Base-by-base conservation (phyloP, 35 echinoderm and acorn worm species). In the Patiria miniata region DNA sequence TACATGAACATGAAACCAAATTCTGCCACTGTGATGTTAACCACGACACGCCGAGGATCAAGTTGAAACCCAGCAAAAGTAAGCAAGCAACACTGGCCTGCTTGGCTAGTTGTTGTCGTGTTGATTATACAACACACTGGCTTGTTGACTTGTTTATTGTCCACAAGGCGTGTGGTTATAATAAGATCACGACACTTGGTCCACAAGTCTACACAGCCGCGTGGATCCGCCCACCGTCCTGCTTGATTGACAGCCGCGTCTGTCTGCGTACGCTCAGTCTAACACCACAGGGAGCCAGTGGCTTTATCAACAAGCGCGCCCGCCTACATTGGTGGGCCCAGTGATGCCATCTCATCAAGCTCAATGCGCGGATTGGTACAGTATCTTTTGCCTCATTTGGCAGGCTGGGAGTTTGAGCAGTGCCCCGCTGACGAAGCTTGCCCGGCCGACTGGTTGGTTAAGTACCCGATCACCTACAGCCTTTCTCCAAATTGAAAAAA, bases 231-330 rank as follows among this genome's bases (percentile, higher is more conserved):
- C 82, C 39, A 58, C 54, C n/a, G 34, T 59, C 29, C 14, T 19
- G 5, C 34, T 5, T 51, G 78, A 80, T 80, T 39, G 42, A 84
- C 53, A 84, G 14, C 34, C 19, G 29, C 6, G 8, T 52, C 40
- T 83, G 29, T 37, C 10, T 33, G 21, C 33, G 57, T 44, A 42
- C 18, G 18, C 23, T 54, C 82, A 58, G 17, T 32, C 53, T 51
- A 58, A 84, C 82, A 59, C 82, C 51, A 59, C 54, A 19, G 82
- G 82, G 82, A 84, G 82, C 82, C 82, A 36, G 54, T 18, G 17
- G 82, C 57, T 37, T 58, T 84, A 58, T 84, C 82, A 84, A 84
- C 82, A 84, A 84, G 82, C 82, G 51, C 82, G 82, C 82, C 82
- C 82, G 82, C 82, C 57, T 73, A 73, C 65, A 73, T 73, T 30